Base-by-base conservation (phyloP, 2,113 vertebrate genomes). In the Crotophaga sulcirostris region DNA sequence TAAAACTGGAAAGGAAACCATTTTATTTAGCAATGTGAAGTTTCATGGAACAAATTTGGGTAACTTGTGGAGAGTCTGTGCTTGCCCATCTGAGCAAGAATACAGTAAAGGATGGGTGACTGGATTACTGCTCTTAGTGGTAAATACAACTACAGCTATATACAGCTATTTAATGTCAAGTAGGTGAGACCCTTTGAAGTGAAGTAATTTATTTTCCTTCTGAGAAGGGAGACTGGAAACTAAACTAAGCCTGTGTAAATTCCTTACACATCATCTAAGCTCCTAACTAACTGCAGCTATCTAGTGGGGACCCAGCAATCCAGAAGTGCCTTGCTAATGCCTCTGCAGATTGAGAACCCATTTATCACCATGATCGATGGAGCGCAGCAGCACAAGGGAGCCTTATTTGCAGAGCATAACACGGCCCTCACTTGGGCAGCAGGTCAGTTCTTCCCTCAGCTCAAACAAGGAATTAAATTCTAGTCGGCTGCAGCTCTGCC, bases 331-430 rank as follows among this genome's bases (percentile, higher is more conserved):
- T 85, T 49, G 72, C 34, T 93, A 80, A 78, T 78, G 93, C 60
- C 95, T 94, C 82, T 96, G 90, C 92, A 93, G 90, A 92, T 78
- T 80, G 95, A 94, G 92, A 82, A 68, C 63, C 76, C 88, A 92
- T 97, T 97, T 94, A 72, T 96, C 92, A 94, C 72, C 13, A 0
- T 92, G 93, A 96, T 96, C 8, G 83, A 95, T 95, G 92, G 70
- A 80, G 67, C 87, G 75, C 87, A 70, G 95, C 91, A 92, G 81
- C 80, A 83, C 82, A 62, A 36, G 83, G 83, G 76, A 92, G 83
- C 29, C 79, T 88, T 54, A 80, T 84, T 93, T 81, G 84, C 55
- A 38, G 81, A 75, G 69, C 33, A 36, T 23, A 76, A 45, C 58
- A 45, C 4, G 0, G 87, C 74, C 84, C 81, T 82, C 24, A 1